Evolutionary conservation across 2,888 invertebrate species (phyloP).

Genomic region (Scaeva pyrastri): DNA sequence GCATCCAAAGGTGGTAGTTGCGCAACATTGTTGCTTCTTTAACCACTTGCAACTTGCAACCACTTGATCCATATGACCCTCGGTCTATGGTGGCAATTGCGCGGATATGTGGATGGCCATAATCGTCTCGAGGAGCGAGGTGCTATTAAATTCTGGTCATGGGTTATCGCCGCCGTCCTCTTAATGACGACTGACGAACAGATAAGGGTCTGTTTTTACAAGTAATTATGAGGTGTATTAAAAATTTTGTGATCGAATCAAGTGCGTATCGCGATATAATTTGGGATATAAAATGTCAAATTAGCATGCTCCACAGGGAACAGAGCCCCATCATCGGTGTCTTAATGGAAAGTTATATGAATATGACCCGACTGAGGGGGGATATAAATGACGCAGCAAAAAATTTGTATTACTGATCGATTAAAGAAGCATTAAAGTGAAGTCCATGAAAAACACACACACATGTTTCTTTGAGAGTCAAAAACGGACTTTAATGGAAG

Average conservation of each 20-base stretch:
- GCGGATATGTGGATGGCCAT: slow-evolving; percentile 6
- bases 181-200: slow-evolving; percentile 9
- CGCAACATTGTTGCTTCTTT: slow-evolving; percentile 57
- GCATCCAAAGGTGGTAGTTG: slow-evolving; percentile 6
- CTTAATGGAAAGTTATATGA: slow-evolving; percentile 14
- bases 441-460: neutral
- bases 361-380: neutral
- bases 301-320: slow-evolving; percentile 24
- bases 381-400: neutral
- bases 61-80: slow-evolving; percentile 72
- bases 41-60: slow-evolving; percentile 12
- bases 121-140: neutral
- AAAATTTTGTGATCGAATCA: slow-evolving; percentile 32
- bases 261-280: slow-evolving; percentile 2
- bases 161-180: slow-evolving; percentile 30
- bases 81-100: neutral
- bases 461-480: too few relatives aligned
- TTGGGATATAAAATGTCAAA: slow-evolving; percentile 44
- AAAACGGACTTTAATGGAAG: too few relatives aligned
- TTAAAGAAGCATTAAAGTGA: too few relatives aligned
- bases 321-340: neutral
- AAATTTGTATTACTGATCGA: neutral
- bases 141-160: slow-evolving; percentile 49
- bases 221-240: slow-evolving; percentile 34
- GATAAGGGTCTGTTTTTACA: neutral